These are phyloP conservation scores for Ceratotherium simum DNA, from an alignment of 2,113 vertebrate genomes.

Conservation along the genomic window DNA sequence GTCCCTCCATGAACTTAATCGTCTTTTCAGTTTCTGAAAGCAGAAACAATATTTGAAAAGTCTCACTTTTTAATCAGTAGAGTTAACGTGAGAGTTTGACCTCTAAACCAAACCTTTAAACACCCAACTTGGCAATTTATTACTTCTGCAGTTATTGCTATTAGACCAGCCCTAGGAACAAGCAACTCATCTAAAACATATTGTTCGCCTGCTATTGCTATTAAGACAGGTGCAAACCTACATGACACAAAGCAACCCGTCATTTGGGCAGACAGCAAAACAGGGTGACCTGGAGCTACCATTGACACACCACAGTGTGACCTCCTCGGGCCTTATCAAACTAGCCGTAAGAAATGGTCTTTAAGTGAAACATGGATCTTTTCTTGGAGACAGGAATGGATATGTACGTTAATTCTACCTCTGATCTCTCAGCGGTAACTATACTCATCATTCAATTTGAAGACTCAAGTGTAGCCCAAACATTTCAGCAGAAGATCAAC, in stretches of 20 bases:
- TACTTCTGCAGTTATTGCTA: not conserved
- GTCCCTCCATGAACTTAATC: not conserved
- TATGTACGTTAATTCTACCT: not conserved
- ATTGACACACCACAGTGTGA: not conserved
- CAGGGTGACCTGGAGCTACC: not conserved
- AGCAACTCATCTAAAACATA: slow-evolving; percentile 21
- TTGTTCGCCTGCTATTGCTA: not conserved
- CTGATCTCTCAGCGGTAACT: not conserved
- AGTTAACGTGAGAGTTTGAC: slow-evolving; percentile 58
- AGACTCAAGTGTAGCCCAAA: not conserved
- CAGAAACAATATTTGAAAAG: slow-evolving; percentile 44
- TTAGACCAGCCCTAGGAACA: slow-evolving; percentile 35
- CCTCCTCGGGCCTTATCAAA: not conserved
- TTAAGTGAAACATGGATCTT: not conserved
- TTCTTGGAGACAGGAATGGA: not conserved
- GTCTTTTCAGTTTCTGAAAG: slow-evolving; percentile 8
- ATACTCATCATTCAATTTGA: not conserved
- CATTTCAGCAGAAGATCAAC: not conserved
- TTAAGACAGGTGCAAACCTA: not conserved
- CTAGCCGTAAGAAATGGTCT: not conserved
- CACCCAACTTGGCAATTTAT: slow-evolving; percentile 47
- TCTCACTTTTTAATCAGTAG: slow-evolving; percentile 62
- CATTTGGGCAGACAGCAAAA: slow-evolving; percentile 1
- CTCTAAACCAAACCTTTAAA: slow-evolving; percentile 50
- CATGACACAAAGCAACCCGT: not conserved